These are phyloP conservation scores for Ruditapes philippinarum DNA, from an alignment of 1,140 invertebrate genomes.

Conservation along the genomic window DNA sequence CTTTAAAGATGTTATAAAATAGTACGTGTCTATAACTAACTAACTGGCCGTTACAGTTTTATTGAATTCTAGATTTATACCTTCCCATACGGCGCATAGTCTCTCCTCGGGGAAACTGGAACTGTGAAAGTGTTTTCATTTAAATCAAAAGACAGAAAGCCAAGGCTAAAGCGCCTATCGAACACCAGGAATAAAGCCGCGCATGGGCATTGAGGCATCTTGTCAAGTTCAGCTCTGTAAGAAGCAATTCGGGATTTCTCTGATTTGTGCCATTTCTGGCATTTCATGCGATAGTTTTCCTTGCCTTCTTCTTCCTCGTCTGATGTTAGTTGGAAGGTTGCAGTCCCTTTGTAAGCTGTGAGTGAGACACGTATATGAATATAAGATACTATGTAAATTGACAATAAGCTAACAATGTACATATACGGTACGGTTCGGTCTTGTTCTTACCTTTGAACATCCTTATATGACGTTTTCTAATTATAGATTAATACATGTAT, in stretches of 20 bases:
- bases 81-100: slow-evolving; percentile 33
- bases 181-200: background rate
- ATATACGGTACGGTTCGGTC: no score
- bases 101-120: background rate
- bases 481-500: no score
- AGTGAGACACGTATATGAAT: no score
- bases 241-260: background rate
- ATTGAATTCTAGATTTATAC: no score
- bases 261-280: slow-evolving; percentile 29
- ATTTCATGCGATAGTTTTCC: slow-evolving; percentile 15
- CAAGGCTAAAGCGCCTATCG: slow-evolving; percentile 33
- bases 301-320: background rate
- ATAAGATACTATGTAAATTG: no score
- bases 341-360: background rate
- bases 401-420: no score
- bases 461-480: no score
- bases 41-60: no score
- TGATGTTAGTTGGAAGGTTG: background rate
- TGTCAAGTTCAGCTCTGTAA: background rate
- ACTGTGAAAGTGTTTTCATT: background rate
- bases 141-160: background rate
- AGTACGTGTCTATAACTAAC: no score
- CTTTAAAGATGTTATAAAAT: no score
- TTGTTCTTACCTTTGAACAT: no score
- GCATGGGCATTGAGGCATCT: slow-evolving; percentile 52